These are phyloP conservation scores for Merluccius polli DNA, from an alignment of 2,797 vertebrate genomes.

Conservation along the genomic window DNA sequence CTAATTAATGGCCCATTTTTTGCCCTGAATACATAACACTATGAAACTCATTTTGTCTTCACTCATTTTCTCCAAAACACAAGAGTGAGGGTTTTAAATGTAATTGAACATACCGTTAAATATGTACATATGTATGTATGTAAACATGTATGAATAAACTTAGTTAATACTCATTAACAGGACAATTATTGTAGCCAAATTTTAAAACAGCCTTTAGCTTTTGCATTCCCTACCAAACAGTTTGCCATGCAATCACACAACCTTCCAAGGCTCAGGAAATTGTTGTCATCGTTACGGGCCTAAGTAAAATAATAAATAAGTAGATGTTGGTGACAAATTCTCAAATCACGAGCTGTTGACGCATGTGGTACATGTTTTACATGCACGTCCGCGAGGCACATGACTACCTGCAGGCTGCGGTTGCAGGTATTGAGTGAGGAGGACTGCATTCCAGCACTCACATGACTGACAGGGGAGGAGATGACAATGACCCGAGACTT, in stretches of 20 bases:
- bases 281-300: not conserved
- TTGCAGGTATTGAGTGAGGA: constrained; percentile 17
- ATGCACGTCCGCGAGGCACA: constrained; percentile 28
- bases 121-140: not conserved
- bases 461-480: constrained; percentile 42
- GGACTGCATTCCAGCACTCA: constrained; percentile 61
- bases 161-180: not conserved
- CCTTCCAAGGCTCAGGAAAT: not conserved
- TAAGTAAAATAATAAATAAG: not conserved
- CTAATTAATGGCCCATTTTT: not conserved
- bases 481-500: not conserved
- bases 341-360: not conserved
- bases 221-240: not conserved
- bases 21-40: not conserved
- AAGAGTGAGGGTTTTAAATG: not conserved
- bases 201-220: not conserved
- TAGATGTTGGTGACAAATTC: not conserved
- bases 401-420: constrained; percentile 48
- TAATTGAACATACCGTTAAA: not conserved
- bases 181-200: not conserved
- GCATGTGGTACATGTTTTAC: not conserved
- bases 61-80: not conserved
- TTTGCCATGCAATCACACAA: not conserved
- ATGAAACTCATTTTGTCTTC: not conserved
- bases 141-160: not conserved